Conservation (phyloP, 2,113 vertebrate genomes). For the Sceloporus undulatus region DNA sequence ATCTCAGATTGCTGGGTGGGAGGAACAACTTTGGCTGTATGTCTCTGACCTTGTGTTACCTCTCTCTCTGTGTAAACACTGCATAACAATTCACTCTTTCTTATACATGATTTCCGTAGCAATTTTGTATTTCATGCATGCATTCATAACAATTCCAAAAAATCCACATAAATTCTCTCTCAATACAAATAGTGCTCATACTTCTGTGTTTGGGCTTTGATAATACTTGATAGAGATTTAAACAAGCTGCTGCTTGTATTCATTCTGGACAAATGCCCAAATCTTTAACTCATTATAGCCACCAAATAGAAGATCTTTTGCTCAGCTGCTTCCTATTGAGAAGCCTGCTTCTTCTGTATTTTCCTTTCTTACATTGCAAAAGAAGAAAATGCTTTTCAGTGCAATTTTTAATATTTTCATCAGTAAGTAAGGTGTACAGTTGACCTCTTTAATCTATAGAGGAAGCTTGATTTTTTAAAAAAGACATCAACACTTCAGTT, state of each 20-base stretch:
- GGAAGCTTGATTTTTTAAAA: not conserved
- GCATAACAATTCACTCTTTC: not conserved
- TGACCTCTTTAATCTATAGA: not conserved
- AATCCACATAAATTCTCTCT: slow-evolving; percentile 19
- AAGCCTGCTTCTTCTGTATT: not conserved
- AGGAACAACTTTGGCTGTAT: slow-evolving; percentile 51
- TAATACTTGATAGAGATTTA: slow-evolving; percentile 39
- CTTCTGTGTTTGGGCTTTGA: slow-evolving; percentile 43
- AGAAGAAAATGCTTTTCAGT: not conserved
- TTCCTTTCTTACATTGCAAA: not conserved
- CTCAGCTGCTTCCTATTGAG: not conserved
- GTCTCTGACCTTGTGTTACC: not conserved
- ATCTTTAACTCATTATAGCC: not conserved
- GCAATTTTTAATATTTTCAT: not conserved
- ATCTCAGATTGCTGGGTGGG: slow-evolving; percentile 58
- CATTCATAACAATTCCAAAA: slow-evolving; percentile 27
- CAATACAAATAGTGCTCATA: slow-evolving; percentile 18
- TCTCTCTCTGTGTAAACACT: not conserved
- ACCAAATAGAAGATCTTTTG: not conserved
- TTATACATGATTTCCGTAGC: not conserved
- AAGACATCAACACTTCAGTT: not conserved
- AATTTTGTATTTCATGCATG: slow-evolving; percentile 42
- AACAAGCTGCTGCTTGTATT: slow-evolving; percentile 21
- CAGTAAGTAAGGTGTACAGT: not conserved
- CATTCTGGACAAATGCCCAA: slow-evolving; percentile 22